Evolutionary conservation across 2,113 vertebrate species (phyloP).

Genomic region (Arizona elegans): DNA sequence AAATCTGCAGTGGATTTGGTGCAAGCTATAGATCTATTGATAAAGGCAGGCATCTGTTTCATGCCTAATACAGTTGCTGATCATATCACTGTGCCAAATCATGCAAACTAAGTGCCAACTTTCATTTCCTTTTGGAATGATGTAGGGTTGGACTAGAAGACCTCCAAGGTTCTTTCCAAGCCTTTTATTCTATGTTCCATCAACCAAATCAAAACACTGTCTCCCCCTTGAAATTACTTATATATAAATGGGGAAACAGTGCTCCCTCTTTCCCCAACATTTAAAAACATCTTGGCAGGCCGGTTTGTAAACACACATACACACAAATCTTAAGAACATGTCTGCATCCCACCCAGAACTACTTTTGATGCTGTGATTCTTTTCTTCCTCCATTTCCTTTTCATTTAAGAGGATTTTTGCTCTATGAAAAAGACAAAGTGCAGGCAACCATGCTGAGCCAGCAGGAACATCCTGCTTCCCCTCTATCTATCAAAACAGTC

Average conservation of each 20-base stretch:
- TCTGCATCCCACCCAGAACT: neutral
- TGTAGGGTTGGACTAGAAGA: neutral
- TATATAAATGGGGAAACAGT: neutral
- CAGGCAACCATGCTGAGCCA: no score
- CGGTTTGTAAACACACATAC: neutral
- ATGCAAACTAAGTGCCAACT: neutral
- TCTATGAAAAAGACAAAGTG: neutral
- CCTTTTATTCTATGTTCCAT: neutral
- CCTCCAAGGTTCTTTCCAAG: neutral
- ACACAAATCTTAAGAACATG: neutral
- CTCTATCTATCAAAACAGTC: neutral
- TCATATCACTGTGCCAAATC: neutral
- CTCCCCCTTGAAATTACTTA: neutral
- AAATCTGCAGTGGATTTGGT: neutral
- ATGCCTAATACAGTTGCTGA: neutral
- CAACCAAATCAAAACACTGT: neutral
- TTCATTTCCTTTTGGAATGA: neutral
- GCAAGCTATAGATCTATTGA: neutral
- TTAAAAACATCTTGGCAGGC: neutral
- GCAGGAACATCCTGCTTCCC: neutral
- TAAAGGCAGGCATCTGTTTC: neutral
- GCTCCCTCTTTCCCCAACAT: neutral
- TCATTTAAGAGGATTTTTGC: neutral
- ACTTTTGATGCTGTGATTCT: neutral
- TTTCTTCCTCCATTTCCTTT: neutral